Evolutionary conservation across 2,797 vertebrate species (phyloP).

Genomic region (Pteropus rufus): DNA sequence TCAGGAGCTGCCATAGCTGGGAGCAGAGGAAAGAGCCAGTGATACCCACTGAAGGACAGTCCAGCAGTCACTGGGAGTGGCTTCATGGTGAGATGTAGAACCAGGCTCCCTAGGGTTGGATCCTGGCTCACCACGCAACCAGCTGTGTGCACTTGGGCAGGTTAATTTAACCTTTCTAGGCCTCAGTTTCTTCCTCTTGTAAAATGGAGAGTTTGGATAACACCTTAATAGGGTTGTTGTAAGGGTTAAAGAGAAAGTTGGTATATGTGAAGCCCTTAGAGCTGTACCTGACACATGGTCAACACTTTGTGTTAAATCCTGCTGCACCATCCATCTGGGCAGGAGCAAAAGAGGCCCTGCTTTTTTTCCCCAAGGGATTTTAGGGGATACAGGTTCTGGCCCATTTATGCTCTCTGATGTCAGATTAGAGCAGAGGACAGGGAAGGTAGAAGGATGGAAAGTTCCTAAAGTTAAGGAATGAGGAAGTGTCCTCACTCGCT

Average conservation of each 20-base stretch:
- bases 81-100: not conserved
- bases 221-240: not conserved
- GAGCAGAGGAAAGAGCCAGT: not conserved
- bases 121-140: not conserved
- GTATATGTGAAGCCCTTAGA: not conserved
- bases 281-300: not conserved
- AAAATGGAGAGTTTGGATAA: not conserved
- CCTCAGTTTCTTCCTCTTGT: not conserved
- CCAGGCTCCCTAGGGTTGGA: not conserved
- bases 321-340: not conserved
- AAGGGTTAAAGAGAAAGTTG: not conserved
- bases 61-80: not conserved
- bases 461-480: not conserved
- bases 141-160: not conserved
- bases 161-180: conserved; percentile 15
- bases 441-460: not conserved
- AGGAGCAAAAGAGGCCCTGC: not conserved
- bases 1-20: not conserved
- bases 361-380: not conserved
- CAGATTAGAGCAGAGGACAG: not conserved
- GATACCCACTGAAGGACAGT: not conserved
- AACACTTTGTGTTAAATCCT: not conserved
- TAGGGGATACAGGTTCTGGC: not conserved
- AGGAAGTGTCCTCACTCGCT: not conserved
- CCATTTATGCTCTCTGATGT: not conserved